Conservation (phyloP, 2,888 invertebrate species). For the Alviniconcha strummeri region DNA sequence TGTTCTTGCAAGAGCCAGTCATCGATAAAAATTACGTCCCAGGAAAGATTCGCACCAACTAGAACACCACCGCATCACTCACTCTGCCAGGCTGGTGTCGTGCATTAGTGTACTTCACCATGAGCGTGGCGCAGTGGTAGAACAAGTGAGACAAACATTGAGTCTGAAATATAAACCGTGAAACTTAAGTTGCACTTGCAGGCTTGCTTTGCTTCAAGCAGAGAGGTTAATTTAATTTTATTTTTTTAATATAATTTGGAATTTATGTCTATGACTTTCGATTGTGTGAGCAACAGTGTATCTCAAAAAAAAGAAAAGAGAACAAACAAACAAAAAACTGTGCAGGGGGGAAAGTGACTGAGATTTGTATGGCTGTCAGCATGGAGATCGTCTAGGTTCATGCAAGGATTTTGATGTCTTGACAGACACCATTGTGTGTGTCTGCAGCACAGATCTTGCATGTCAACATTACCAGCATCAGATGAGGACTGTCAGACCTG, state of each 20-base stretch:
- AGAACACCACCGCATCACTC: not conserved
- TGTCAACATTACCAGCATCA: too few relatives aligned
- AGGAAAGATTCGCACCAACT: constrained; percentile 86
- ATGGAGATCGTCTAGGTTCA: too few relatives aligned
- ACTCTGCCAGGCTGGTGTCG: not conserved
- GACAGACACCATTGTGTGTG: too few relatives aligned
- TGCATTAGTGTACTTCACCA: not conserved
- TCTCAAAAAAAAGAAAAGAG: not conserved
- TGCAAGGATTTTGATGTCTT: too few relatives aligned
- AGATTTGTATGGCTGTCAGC: not conserved
- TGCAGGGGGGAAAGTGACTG: not conserved
- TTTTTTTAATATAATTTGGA: too few relatives aligned
- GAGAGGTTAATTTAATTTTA: too few relatives aligned
- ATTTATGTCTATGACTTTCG: too few relatives aligned
- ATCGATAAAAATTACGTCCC: constrained; percentile 99
- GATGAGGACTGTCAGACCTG: too few relatives aligned
- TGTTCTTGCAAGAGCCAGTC: constrained; percentile 97
- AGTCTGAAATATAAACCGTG: not conserved
- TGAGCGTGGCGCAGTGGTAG: not conserved
- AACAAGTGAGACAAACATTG: not conserved
- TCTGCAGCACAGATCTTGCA: too few relatives aligned
- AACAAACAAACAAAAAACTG: not conserved
- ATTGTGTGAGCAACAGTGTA: not conserved
- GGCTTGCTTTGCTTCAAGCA: too few relatives aligned
- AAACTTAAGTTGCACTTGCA: too few relatives aligned